Conservation (phyloP, 1,140 invertebrate species). For the Papilio dardanus region DNA sequence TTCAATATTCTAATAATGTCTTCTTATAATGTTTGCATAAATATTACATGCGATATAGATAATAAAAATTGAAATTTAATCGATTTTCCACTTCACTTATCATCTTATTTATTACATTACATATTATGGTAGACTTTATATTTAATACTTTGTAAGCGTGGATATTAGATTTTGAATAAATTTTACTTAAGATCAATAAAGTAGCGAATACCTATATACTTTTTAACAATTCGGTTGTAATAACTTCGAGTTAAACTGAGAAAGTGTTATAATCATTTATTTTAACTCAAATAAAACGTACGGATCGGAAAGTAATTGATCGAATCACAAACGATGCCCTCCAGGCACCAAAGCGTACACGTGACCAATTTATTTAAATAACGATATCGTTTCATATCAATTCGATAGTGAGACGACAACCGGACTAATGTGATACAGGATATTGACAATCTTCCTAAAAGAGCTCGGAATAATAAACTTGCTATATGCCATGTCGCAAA, state of each 20-base stretch:
- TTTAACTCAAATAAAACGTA: conserved; percentile 48
- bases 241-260: background rate
- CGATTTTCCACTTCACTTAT: background rate
- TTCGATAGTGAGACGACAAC: background rate
- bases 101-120: background rate
- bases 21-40: conserved; percentile 40
- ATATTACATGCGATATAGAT: conserved; percentile 38
- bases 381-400: background rate
- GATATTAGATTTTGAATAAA: no score
- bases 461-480: background rate
- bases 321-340: conserved; percentile 67
- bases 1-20: conserved; percentile 51
- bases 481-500: background rate
- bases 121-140: no score
- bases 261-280: background rate
- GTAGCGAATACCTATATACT: background rate
- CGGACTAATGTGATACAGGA: conserved; percentile 40
- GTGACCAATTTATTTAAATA: conserved; percentile 55
- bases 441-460: conserved; percentile 44
- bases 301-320: conserved; percentile 31
- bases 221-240: background rate
- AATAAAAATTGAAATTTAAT: conserved; percentile 39
- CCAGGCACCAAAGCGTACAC: conserved; percentile 60
- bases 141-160: no score
- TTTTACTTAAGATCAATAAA: background rate